These are phyloP conservation scores for Ophioderma brevispina DNA, from an alignment of 35 echinoderm and acorn worm species.

Conservation along the genomic window DNA sequence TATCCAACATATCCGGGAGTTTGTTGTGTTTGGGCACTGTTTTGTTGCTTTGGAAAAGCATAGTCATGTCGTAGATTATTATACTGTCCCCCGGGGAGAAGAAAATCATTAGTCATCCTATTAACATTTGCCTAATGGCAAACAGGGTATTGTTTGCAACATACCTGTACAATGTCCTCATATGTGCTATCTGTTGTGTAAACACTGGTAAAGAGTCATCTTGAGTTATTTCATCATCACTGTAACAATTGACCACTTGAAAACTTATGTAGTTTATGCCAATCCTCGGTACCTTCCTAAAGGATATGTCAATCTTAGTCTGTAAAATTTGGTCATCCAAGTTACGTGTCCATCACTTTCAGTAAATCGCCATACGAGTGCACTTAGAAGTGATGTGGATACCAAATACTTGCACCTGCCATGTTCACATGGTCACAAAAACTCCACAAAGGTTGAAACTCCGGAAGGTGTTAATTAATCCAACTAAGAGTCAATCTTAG, in stretches of 20 bases:
- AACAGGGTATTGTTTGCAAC: background rate
- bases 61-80: background rate
- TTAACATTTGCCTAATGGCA: background rate
- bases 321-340: background rate
- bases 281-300: background rate
- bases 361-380: background rate
- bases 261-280: background rate
- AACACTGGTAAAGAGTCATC: no score
- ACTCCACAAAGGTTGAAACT: no score
- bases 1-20: conserved; percentile 21
- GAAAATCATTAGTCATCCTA: background rate
- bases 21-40: conserved; percentile 14
- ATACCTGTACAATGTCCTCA: background rate
- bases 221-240: background rate
- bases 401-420: background rate
- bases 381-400: background rate
- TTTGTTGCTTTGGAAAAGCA: background rate
- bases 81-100: background rate
- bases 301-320: background rate
- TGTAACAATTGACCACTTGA: background rate
- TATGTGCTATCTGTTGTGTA: background rate
- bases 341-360: background rate
- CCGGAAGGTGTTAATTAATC: no score
- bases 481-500: conserved; percentile 8
- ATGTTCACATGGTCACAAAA: no score